Evolutionary conservation across 23 tunicate species (phyloP).

Genomic region (Ciona savignyi): DNA sequence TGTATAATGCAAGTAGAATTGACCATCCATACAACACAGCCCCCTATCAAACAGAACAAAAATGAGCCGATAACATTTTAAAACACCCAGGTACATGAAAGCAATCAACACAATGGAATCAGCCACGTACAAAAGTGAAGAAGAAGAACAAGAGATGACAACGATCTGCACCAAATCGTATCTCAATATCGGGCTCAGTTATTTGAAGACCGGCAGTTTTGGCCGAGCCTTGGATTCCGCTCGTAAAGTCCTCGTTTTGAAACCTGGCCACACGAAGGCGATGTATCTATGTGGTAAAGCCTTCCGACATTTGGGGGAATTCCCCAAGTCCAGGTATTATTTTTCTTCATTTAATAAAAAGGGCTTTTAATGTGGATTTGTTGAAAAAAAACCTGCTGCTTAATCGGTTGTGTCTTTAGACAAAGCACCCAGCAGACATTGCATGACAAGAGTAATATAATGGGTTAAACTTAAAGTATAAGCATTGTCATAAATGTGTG

Average conservation of each 20-base stretch:
- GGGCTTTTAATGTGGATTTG: too few species aligned
- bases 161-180: slow-evolving; percentile 42
- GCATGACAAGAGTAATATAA: slow-evolving; percentile 36
- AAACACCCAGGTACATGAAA: slow-evolving; percentile 63
- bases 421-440: slow-evolving; percentile 51
- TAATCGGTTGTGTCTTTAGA: too few species aligned
- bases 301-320: slow-evolving; percentile 43
- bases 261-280: slow-evolving; percentile 63
- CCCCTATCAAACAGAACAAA: too few species aligned
- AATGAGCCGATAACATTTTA: too few species aligned
- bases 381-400: slow-evolving; percentile 45
- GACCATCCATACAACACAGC: too few species aligned
- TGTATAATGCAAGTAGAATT: too few species aligned
- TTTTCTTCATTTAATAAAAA: too few species aligned
- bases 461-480: slow-evolving; percentile 14
- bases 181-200: slow-evolving; percentile 60
- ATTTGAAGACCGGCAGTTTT: slow-evolving; percentile 50
- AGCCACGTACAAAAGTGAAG: slow-evolving; percentile 34
- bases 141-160: slow-evolving; percentile 32
- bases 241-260: slow-evolving; percentile 44
- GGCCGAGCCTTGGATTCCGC: slow-evolving; percentile 63
- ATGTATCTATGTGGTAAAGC: slow-evolving; percentile 73
- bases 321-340: slow-evolving; percentile 37
- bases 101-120: slow-evolving; percentile 67
- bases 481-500: slow-evolving; percentile 37